Evolutionary conservation across 1,140 invertebrate genomes (phyloP).

Genomic region (Papilio dardanus): DNA sequence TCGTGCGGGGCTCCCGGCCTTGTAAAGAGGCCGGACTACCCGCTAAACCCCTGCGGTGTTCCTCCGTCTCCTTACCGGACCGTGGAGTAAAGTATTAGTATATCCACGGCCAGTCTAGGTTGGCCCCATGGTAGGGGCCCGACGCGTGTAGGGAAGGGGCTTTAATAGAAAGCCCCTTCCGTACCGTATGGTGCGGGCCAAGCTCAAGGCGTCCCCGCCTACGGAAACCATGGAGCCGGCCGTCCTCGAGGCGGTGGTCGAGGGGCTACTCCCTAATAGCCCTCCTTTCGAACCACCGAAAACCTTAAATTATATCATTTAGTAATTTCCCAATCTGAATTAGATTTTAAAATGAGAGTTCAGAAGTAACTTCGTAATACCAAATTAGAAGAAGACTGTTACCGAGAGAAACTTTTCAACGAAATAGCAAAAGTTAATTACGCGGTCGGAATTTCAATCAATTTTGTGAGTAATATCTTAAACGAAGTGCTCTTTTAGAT

Average conservation of each 20-base stretch:
- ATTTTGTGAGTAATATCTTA: slow-evolving; percentile 11
- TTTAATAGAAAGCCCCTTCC: too few species aligned
- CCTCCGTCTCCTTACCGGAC: too few species aligned
- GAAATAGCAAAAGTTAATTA: slow-evolving; percentile 22
- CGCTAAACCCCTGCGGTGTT: too few species aligned
- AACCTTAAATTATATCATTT: slow-evolving; percentile 3
- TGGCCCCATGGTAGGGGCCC: too few species aligned
- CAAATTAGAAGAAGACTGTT: slow-evolving; percentile 5
- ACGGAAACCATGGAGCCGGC: neutral
- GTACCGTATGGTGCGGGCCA: neutral
- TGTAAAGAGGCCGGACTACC: too few species aligned
- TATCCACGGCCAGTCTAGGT: too few species aligned
- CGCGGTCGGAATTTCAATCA: slow-evolving; percentile 12
- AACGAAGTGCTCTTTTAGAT: neutral
- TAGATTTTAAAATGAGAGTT: slow-evolving; percentile 22
- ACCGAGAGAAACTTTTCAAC: slow-evolving; percentile 7
- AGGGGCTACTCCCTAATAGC: neutral
- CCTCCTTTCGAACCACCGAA: neutral
- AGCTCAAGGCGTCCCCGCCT: neutral
- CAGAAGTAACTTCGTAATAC: slow-evolving; percentile 8
- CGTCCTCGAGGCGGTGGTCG: neutral
- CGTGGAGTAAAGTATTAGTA: too few species aligned
- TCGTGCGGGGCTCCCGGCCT: too few species aligned
- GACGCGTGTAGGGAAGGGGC: too few species aligned
- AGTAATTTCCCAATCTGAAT: neutral